A percentile compares a stretch with the other conserved stretches of the same genome.
Evolutionary conservation across 1,140 invertebrate species (phyloP).

Genomic region (Gyrodactylus bullatarudis): DNA sequence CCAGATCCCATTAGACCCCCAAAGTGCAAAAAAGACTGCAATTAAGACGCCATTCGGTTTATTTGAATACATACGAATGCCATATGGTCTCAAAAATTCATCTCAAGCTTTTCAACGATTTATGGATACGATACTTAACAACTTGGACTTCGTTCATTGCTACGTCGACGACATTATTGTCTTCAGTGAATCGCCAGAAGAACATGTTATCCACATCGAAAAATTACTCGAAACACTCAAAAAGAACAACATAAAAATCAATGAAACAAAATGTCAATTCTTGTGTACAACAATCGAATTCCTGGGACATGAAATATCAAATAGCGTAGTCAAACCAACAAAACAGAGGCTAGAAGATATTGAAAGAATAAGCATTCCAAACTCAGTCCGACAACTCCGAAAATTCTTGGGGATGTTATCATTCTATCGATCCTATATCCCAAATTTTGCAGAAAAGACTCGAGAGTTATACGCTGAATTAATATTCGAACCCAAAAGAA

Average conservation of each 20-base stretch:
- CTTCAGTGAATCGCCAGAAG: too few species aligned
- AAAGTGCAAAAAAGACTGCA: neutral
- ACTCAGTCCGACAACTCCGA: neutral
- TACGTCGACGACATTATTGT: neutral
- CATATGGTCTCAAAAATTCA: neutral
- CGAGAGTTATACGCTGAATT: neutral
- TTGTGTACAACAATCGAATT: neutral
- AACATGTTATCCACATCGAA: too few species aligned
- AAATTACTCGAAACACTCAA: too few species aligned
- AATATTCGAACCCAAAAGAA: neutral
- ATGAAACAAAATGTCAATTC: neutral
- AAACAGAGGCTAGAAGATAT: neutral
- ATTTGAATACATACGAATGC: neutral
- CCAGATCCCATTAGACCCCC: neutral
- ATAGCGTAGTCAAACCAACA: neutral
- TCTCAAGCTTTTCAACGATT: neutral
- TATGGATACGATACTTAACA: neutral
- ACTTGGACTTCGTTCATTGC: neutral
- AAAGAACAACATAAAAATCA: too few species aligned
- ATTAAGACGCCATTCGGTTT: neutral
- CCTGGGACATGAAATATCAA: neutral
- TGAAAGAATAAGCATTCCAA: neutral
- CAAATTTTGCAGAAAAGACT: neutral
- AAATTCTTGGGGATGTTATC: neutral
- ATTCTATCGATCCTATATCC: neutral